These are phyloP conservation scores for Momotus momota DNA, from an alignment of 2,797 vertebrate species.

Conservation along the genomic window DNA sequence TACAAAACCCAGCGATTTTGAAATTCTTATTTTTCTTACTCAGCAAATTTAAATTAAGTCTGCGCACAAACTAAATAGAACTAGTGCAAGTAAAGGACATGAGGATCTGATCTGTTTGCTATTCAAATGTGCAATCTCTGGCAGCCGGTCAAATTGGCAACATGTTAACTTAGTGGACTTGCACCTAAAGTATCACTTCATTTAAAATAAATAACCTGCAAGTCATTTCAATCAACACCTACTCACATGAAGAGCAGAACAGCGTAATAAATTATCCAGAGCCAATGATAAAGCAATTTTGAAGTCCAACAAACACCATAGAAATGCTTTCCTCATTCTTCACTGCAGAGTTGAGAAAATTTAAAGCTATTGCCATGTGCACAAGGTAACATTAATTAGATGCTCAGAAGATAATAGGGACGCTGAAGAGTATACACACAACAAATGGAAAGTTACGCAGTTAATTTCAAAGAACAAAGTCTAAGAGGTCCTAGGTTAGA, in stretches of 20 bases:
- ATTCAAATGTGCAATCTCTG: neutral
- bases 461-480: neutral
- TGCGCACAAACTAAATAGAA: neutral
- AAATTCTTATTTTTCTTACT: neutral
- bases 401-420: neutral
- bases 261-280: neutral
- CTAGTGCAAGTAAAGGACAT: neutral
- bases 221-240: neutral
- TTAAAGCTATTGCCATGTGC: neutral
- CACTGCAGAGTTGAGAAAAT: neutral
- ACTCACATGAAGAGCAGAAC: neutral
- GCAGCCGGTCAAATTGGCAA: neutral
- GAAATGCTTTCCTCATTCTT: neutral
- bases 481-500: neutral
- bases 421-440: neutral
- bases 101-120: neutral
- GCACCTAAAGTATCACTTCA: neutral
- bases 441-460: neutral
- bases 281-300: neutral
- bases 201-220: constrained; percentile 4
- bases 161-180: neutral
- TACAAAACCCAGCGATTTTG: neutral
- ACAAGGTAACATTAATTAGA: neutral
- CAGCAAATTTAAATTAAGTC: neutral
- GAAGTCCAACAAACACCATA: neutral